These are phyloP conservation scores for Budorcas taxicolor DNA, from an alignment of 2,113 vertebrate genomes.

Conservation along the genomic window DNA sequence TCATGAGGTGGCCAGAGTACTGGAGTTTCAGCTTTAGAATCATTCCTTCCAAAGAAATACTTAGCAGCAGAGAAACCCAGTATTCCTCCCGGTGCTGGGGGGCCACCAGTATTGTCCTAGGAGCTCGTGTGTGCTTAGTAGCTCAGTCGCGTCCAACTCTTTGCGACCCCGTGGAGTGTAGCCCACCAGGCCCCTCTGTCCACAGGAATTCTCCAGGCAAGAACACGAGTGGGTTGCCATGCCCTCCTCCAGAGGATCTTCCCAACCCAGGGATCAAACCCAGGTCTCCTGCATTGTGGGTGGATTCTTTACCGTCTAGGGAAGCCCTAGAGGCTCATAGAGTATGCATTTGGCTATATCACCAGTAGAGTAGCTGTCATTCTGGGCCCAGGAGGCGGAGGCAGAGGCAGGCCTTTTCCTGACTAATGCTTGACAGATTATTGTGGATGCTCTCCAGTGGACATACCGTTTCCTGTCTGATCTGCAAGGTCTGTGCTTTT, in stretches of 20 bases:
- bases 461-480: neutral
- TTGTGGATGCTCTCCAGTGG: neutral
- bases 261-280: neutral
- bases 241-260: neutral
- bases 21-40: no score
- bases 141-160: neutral
- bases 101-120: neutral
- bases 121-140: neutral
- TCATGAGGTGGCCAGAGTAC: no score
- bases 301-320: fast-evolving
- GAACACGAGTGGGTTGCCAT: neutral
- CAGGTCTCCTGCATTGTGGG: neutral
- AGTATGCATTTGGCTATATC: neutral
- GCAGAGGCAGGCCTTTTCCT: neutral
- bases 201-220: neutral
- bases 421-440: neutral
- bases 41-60: no score
- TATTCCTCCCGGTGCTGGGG: neutral
- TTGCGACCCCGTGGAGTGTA: neutral
- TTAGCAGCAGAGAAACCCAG: neutral
- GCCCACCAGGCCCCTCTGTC: neutral
- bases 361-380: no score
- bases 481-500: neutral
- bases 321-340: neutral
- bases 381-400: neutral